Percentiles rank a stretch among this genome's conserved stretches.
phyloP scores from a whole-genome alignment of 2,113 vertebrate genomes.

The Ibidorhyncha struthersii region DNA sequence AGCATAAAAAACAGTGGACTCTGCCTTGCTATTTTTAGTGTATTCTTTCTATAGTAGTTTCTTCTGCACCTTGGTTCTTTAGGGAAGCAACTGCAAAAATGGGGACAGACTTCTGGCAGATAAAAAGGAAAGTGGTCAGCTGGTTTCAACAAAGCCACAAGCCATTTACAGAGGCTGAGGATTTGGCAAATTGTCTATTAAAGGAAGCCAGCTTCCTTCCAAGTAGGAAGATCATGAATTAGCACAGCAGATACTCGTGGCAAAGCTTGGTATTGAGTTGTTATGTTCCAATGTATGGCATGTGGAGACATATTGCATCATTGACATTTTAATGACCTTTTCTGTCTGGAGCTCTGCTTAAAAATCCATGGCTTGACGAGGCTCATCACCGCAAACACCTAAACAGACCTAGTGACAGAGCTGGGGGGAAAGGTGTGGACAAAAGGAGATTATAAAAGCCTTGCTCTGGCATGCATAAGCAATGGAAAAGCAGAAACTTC shows the following conservation, averaged over 20 bases:
- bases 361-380: conserved; percentile 7
- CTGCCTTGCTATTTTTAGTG: background rate
- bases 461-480: background rate
- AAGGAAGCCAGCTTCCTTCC: background rate
- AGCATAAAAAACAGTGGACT: background rate
- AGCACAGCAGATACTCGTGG: background rate
- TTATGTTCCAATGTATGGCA: background rate
- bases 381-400: background rate
- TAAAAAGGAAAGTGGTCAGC: background rate
- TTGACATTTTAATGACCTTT: conserved; percentile 33
- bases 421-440: background rate
- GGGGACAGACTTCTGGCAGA: background rate
- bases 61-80: background rate
- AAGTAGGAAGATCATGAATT: background rate
- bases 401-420: background rate
- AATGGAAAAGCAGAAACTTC: background rate
- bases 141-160: background rate
- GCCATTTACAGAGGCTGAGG: background rate
- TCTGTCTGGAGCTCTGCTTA: background rate
- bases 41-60: background rate
- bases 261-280: conserved; percentile 4
- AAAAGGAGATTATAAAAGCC: background rate
- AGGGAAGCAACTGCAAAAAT: background rate
- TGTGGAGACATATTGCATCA: background rate
- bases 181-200: background rate